Evolutionary conservation across 2,888 invertebrate genomes (phyloP), one percentile per base, ranked within the genome.

Genomic region (Antitype chi): DNA sequence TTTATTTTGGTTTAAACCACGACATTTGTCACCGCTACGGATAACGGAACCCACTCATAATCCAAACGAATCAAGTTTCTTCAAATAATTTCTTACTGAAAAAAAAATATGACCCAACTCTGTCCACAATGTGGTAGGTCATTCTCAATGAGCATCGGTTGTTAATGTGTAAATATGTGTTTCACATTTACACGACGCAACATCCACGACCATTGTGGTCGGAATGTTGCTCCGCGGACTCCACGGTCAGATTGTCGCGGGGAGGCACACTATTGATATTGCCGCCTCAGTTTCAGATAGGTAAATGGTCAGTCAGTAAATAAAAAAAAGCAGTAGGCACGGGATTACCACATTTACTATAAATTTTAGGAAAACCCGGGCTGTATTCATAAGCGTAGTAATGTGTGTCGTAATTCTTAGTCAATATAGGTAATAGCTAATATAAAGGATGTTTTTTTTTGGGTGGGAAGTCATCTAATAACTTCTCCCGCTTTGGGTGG

Each of bases 111-210:
- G 90, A 91, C 90, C 90, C 90, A 91, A 91, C 91, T 91, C 86
- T 86, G 89, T 90, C 91, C 88, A 90, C 93, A 91, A 92, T 93
- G 94, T 93, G 94, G 94, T 94, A 93, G 94, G 94, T 94, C 92
- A 93, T 88, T 87, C 86, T 92, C 93, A 93, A 92, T 93, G 92
- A 92, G 91, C 88, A 88, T 87, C 88, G 87, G 90, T 90, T 91
- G 92, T 91, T 93, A 92, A 93, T 90, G 92, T 91, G 94, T 92
- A 94, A 94, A 94, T 94, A 93, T 94, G 91, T 92, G 85, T 91
- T 92, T 89, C 89, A 89, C 89, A 92, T 94, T 94, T 91, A 93
- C 93, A 92, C 90, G 89, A 87, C 86, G 85, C 88, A 89, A 88
- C 84, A 81, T 78, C 83, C 72, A 74, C 74, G 80, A 78, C 67